Percentiles rank a stretch among this genome's conserved stretches.
Conservation (phyloP, 2,797 vertebrate species). For the Hippopotamyrus pictus region DNA sequence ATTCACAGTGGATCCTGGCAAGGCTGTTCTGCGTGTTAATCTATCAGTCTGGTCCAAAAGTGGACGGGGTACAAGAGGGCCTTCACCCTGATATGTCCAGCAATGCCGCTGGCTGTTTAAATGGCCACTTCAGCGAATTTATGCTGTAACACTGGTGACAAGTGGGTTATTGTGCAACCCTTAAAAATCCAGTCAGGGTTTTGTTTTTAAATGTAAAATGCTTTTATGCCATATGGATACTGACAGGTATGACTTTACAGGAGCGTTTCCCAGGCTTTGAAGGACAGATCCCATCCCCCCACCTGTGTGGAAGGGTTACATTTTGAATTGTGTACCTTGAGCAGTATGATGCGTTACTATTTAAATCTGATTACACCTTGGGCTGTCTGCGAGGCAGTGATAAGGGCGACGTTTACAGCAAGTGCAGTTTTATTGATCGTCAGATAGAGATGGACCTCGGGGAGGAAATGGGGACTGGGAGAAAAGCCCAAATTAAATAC, state of each 20-base stretch:
- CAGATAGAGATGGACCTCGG: constrained; percentile 10
- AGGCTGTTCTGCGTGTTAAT: neutral
- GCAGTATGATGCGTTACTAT: neutral
- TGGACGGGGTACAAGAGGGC: neutral
- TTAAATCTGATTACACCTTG: neutral
- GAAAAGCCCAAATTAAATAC: constrained; percentile 8
- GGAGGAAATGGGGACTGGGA: neutral
- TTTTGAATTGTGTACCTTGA: neutral
- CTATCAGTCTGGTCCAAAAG: neutral
- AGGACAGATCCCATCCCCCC: neutral
- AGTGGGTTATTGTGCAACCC: neutral
- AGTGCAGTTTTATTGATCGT: constrained; percentile 24
- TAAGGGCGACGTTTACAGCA: neutral
- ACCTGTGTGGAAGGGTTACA: neutral
- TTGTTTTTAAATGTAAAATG: neutral
- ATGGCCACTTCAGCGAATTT: neutral
- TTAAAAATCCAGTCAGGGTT: neutral
- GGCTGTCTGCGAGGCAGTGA: neutral
- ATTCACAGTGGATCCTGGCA: neutral
- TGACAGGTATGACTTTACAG: neutral
- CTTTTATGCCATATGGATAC: neutral
- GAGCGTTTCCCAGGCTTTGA: neutral
- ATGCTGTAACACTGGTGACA: neutral
- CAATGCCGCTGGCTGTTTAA: neutral
- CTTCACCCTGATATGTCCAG: neutral